These are phyloP conservation scores for Umimayanthus kanabou DNA, from an alignment of 92 coral and sea anemone genomes.

Conservation along the genomic window DNA sequence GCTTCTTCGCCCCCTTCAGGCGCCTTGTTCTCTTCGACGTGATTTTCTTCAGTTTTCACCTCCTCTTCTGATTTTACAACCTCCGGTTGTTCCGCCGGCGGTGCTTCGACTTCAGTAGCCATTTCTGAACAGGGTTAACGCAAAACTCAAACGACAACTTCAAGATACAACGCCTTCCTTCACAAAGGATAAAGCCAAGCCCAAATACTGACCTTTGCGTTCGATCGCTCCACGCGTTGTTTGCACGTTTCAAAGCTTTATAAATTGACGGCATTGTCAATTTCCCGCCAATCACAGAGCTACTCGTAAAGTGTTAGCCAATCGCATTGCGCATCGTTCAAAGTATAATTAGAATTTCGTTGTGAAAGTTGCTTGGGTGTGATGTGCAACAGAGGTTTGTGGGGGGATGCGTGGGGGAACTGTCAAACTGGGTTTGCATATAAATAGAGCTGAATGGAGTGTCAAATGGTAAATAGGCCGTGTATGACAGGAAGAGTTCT, in stretches of 20 bases:
- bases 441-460: constrained; percentile 30
- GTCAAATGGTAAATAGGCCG: constrained; percentile 27
- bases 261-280: constrained; percentile 98
- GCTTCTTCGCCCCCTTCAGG: constrained; percentile 71
- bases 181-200: constrained; percentile 79
- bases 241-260: constrained; percentile 96
- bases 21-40: constrained; percentile 81
- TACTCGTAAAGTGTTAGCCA: constrained; percentile 62
- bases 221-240: constrained; percentile 95
- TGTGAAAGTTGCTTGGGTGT: constrained; percentile 37
- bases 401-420: constrained; percentile 23
- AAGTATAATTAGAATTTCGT: constrained; percentile 41
- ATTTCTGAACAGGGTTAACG: constrained; percentile 67
- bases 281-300: constrained; percentile 79
- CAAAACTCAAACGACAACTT: constrained; percentile 74
- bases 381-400: constrained; percentile 12
- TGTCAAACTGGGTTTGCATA: constrained; percentile 25
- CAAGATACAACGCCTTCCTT: constrained; percentile 85
- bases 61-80: constrained; percentile 68
- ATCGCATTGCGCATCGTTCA: constrained; percentile 54
- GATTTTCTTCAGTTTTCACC: constrained; percentile 77
- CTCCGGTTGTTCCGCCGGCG: constrained; percentile 71
- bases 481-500: constrained; percentile 29
- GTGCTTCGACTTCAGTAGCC: constrained; percentile 85
- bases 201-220: constrained; percentile 97